These are phyloP conservation scores for Centruroides sculpturatus DNA, from an alignment of 1,140 invertebrate species.

Conservation along the genomic window DNA sequence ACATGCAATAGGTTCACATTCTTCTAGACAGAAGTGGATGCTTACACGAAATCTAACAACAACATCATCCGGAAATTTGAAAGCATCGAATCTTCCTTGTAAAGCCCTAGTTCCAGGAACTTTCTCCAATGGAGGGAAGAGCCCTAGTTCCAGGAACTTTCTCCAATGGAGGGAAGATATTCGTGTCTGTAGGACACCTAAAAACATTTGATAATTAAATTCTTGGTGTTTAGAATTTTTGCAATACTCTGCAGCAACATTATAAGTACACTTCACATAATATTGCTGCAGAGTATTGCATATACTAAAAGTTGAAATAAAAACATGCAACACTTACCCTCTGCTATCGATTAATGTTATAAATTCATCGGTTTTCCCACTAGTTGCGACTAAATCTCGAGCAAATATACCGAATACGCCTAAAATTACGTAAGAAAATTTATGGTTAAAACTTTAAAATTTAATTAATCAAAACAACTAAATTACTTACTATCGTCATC, in stretches of 20 bases:
- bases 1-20: slow-evolving; percentile 40
- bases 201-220: background rate
- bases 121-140: slow-evolving; percentile 30
- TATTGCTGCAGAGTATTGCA: no score
- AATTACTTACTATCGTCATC: slow-evolving; percentile 23
- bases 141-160: slow-evolving; percentile 27
- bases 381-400: slow-evolving; percentile 38
- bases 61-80: slow-evolving; percentile 51
- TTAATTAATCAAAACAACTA: background rate
- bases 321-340: slow-evolving; percentile 6
- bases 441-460: background rate
- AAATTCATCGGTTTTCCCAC: slow-evolving; percentile 32
- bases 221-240: no score
- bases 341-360: slow-evolving; percentile 34
- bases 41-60: slow-evolving; percentile 49
- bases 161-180: slow-evolving; percentile 36
- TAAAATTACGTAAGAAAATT: slow-evolving; percentile 15
- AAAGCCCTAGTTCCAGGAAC: slow-evolving; percentile 25
- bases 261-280: no score
- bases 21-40: slow-evolving; percentile 46
- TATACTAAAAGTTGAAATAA: no score
- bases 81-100: slow-evolving; percentile 41
- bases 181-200: slow-evolving; percentile 39
- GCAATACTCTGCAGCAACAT: no score
- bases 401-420: slow-evolving; percentile 39